Percentiles rank a stretch among this genome's conserved stretches.
Conservation (phyloP, 1,140 invertebrate genomes). For the Leptopilina boulardi region DNA sequence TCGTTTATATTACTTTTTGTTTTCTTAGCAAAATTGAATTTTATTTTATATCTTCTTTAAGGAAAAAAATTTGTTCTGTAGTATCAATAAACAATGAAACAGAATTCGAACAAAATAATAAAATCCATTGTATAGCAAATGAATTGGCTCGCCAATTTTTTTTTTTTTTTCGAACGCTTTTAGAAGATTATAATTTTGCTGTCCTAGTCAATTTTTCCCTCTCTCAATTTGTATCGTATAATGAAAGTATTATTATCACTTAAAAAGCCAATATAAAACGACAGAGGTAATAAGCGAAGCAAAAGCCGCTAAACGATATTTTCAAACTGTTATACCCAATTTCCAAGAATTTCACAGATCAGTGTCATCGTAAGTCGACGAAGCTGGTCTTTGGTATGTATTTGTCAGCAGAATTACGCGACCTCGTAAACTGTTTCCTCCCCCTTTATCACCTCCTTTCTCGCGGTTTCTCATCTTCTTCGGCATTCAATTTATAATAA, state of each 20-base stretch:
- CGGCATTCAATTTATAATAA: constrained; percentile 71
- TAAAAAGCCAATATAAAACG: constrained; percentile 19
- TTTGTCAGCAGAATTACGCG: constrained; percentile 59
- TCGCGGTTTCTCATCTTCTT: constrained; percentile 66
- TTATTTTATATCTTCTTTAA: too few relatives aligned
- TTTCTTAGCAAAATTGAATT: too few relatives aligned
- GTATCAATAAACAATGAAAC: too few relatives aligned
- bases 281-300: constrained; percentile 27
- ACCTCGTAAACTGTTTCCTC: constrained; percentile 64
- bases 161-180: neutral
- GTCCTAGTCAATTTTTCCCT: neutral
- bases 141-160: neutral
- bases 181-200: constrained; percentile 20
- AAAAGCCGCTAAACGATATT: constrained; percentile 32
- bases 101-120: neutral
- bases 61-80: too few relatives aligned
- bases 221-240: constrained; percentile 3
- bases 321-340: constrained; percentile 30
- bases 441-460: constrained; percentile 60
- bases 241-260: constrained; percentile 39
- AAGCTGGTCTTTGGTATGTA: constrained; percentile 54
- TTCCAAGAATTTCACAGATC: constrained; percentile 41
- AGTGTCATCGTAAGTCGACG: constrained; percentile 51
- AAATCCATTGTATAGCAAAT: too few relatives aligned
- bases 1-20: too few relatives aligned